Evolutionary conservation across 2,797 vertebrate species (phyloP), one percentile per base, ranked within the genome.

Genomic region (Sandelia bainsii): DNA sequence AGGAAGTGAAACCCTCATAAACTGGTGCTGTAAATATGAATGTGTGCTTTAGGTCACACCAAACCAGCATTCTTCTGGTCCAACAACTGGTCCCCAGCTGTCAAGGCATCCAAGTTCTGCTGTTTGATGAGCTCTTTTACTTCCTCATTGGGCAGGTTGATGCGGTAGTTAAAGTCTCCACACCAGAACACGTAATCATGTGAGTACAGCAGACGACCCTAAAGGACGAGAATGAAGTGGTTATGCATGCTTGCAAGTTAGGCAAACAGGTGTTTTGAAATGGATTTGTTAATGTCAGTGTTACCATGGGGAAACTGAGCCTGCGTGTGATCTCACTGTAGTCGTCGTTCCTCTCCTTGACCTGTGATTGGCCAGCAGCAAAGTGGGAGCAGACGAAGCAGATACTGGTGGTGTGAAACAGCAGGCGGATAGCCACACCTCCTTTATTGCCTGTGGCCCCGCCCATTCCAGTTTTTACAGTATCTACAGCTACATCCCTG

Each of bases 111-210:
- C 97, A 96, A 98, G 83, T 95, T 98, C 92, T 99, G 96, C 69
- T 97, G 97, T 70, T 89, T 94, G 91, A 99, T 97, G 16, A 98
- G 92, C 0, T 99, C 98, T 80, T 99, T 99, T 8, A 99, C 98
- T 83, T 99, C 98, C 76, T 99, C 98, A 29, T 99, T 99, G 58
- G 97, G 96, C 71, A 98, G 89, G 87, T 86, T 96, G 68, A 99
- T 99, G 20, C 98, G 95, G 86, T 99, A 99, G 89, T 99, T 99
- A 75, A 99, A 99, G 90, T 99, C 98, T 20, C 98, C 98, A 60
- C 98, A 99, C 98, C 98, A 99, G 91, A 99, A 99, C 17, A 99
- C 95, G 32, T 99, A 99, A 90, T 99, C 98, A 58, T 99, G 98
- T 3, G 97, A 98, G 89, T 98, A 97, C 0, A 99, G 93, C 92